These are phyloP conservation scores for Venustoraphidia nigricollis DNA, from an alignment of 2,888 invertebrate genomes.

Conservation along the genomic window DNA sequence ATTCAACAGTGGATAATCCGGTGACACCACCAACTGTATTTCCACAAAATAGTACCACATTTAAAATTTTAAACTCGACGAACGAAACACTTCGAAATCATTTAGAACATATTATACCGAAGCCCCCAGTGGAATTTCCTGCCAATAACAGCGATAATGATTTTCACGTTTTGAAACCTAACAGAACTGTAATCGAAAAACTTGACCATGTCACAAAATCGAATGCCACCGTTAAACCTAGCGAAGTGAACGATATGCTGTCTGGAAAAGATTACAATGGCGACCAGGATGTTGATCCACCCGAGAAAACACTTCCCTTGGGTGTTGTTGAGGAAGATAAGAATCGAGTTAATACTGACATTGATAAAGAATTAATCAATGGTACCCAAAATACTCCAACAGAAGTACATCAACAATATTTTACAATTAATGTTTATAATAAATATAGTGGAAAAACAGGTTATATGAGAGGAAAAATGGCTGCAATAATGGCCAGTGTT, in stretches of 20 bases:
- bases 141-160: too few relatives aligned
- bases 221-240: background rate
- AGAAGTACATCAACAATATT: constrained; percentile 6
- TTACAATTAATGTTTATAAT: background rate
- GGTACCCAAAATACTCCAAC: constrained; percentile 11
- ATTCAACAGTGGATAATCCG: background rate
- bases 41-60: constrained; percentile 33
- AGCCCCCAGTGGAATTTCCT: too few relatives aligned
- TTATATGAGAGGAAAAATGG: constrained; percentile 13
- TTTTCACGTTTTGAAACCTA: too few relatives aligned
- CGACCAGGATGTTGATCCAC: background rate
- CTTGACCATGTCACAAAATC: too few relatives aligned
- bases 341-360: constrained; percentile 15
- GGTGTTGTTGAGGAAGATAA: constrained; percentile 7
- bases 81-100: constrained; percentile 26
- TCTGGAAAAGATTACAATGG: background rate
- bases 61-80: constrained; percentile 31
- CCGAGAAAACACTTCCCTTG: background rate
- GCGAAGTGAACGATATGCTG: background rate
- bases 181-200: too few relatives aligned
- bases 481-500: constrained; percentile 16
- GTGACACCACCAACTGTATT: constrained; percentile 10
- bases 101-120: too few relatives aligned
- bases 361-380: constrained; percentile 18
- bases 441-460: background rate